A percentile compares a stretch with the other conserved stretches of the same genome.
Evolutionary conservation across 2,113 vertebrate genomes (phyloP).

Genomic region (Tichodroma muraria): DNA sequence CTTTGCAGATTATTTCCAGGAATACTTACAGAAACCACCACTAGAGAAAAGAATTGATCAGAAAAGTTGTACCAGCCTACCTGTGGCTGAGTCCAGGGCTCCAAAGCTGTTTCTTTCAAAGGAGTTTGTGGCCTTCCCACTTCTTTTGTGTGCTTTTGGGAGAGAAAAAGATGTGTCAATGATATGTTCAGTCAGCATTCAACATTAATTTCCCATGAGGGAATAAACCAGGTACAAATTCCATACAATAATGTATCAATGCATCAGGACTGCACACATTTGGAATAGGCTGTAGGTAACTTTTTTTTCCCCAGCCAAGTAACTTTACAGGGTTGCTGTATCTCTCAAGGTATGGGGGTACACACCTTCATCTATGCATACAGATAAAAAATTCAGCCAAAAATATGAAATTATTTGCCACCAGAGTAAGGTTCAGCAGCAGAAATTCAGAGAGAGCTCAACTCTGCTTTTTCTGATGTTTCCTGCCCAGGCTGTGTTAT

Average conservation of each 20-base stretch:
- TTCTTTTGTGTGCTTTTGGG: constrained; percentile 58
- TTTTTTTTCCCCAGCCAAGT: neutral
- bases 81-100: constrained; percentile 69
- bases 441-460: neutral
- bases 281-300: neutral
- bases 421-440: neutral
- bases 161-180: neutral
- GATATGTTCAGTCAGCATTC: neutral
- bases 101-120: constrained; percentile 63
- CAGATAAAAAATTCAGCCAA: neutral
- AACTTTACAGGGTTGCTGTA: neutral
- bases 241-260: neutral
- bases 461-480: accelerated
- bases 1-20: neutral
- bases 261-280: neutral
- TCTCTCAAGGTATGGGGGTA: neutral
- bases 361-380: neutral
- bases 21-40: neutral
- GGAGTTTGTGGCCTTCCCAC: constrained; percentile 60
- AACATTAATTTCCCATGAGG: neutral
- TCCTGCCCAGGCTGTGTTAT: neutral
- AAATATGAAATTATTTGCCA: neutral
- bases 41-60: neutral
- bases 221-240: neutral
- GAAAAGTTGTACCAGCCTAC: constrained; percentile 28